Percentiles rank a stretch among this genome's conserved stretches.
Evolutionary conservation across 2,113 vertebrate genomes (phyloP).

Genomic region (Ammodramus savannarum): DNA sequence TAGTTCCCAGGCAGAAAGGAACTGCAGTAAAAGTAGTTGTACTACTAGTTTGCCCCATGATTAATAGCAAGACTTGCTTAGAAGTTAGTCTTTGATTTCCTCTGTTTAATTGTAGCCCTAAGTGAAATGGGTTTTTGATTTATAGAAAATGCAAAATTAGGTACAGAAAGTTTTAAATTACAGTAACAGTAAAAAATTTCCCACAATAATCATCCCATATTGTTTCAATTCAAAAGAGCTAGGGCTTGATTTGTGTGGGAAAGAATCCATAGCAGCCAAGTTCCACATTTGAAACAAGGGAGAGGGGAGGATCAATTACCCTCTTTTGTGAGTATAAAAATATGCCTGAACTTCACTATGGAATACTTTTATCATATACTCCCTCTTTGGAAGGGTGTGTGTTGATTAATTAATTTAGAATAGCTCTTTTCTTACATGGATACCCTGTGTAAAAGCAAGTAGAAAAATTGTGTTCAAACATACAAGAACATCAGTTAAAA

Average conservation of each 20-base stretch:
- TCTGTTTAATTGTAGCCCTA: slow-evolving; percentile 58
- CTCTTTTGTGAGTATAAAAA: slow-evolving; percentile 30
- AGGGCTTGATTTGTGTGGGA: slow-evolving; percentile 29
- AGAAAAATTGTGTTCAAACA: not conserved
- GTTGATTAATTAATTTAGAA: not conserved
- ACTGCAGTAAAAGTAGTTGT: slow-evolving; percentile 47
- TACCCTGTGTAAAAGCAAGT: not conserved
- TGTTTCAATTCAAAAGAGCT: slow-evolving; percentile 53
- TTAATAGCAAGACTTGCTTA: slow-evolving; percentile 51
- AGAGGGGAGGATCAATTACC: slow-evolving; percentile 27
- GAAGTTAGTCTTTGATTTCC: slow-evolving; percentile 62
- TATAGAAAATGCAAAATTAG: slow-evolving; percentile 66
- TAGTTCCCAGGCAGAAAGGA: not conserved
- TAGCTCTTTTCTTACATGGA: not conserved
- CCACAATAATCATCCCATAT: slow-evolving; percentile 64
- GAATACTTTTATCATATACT: not conserved
- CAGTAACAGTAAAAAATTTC: slow-evolving; percentile 63
- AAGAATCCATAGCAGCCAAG: slow-evolving; percentile 53
- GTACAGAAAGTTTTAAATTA: slow-evolving; percentile 69
- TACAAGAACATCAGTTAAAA: not conserved
- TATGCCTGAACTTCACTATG: not conserved
- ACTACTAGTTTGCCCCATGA: slow-evolving; percentile 41
- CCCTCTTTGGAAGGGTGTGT: not conserved
- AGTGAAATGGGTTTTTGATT: slow-evolving; percentile 68
- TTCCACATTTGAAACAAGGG: slow-evolving; percentile 39